Conservation (phyloP, 2,888 invertebrate genomes). For the Clepsis dumicolana region DNA sequence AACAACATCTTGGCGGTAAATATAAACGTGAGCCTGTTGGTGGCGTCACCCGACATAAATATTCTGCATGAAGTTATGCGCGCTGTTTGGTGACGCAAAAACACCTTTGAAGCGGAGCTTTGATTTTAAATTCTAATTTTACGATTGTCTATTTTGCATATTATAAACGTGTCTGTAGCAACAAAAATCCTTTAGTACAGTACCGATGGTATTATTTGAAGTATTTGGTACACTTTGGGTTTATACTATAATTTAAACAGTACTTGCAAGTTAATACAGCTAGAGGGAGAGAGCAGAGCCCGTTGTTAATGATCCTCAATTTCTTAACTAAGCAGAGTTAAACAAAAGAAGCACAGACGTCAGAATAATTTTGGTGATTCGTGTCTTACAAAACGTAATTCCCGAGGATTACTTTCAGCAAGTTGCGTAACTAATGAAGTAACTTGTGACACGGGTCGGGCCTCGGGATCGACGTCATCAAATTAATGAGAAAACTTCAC, state of each 20-base stretch:
- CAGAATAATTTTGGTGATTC: slow-evolving; percentile 75
- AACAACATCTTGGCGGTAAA: slow-evolving; percentile 69
- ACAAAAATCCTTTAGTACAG: slow-evolving; percentile 24
- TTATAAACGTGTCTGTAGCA: slow-evolving; percentile 64
- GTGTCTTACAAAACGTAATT: slow-evolving; percentile 82
- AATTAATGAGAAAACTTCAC: slow-evolving; percentile 86
- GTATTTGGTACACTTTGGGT: neutral
- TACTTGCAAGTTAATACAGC: slow-evolving; percentile 21
- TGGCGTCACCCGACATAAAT: slow-evolving; percentile 76
- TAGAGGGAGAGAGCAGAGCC: slow-evolving; percentile 14
- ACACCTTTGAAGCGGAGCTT: slow-evolving; percentile 75
- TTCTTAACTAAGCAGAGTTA: slow-evolving; percentile 42
- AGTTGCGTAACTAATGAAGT: slow-evolving; percentile 85
- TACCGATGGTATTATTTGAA: neutral
- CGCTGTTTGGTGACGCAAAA: slow-evolving; percentile 69
- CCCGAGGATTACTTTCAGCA: slow-evolving; percentile 80
- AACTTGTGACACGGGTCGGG: slow-evolving; percentile 85
- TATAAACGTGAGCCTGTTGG: slow-evolving; percentile 68
- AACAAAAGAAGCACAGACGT: slow-evolving; percentile 52
- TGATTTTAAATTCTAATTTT: slow-evolving; percentile 85
- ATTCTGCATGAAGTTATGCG: slow-evolving; percentile 74
- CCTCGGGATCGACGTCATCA: slow-evolving; percentile 84
- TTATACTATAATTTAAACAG: neutral
- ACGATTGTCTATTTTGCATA: slow-evolving; percentile 79
- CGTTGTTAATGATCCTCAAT: slow-evolving; percentile 38